Base-by-base conservation (phyloP, 2,797 vertebrate species). In the Xiphorhynchus erythropygius region DNA sequence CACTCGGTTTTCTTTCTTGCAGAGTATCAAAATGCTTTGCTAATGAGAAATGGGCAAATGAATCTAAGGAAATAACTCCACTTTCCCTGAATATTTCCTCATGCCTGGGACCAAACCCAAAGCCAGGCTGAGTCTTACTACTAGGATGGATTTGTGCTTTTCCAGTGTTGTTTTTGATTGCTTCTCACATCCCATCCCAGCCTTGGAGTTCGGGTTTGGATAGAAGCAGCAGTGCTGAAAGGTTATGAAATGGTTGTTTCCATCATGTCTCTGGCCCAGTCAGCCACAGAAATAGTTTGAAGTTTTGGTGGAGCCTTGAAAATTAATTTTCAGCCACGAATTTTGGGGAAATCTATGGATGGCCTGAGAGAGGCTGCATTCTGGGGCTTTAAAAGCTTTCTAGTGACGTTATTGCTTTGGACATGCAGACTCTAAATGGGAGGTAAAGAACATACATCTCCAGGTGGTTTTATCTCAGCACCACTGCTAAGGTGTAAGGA, bases 41-140 rank as follows among this genome's bases (percentile, higher is more conserved):
- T 95, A 92, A 95, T 95, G 79, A 94, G 83, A 92, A 93, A 75
- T 87, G 92, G 94, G 87, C 95, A 96, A 92, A 90, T 73, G 73
- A 93, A 85, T 74, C 63, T 83, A 60, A 97, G 87, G 91, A 94
- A 97, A 94, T 93, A 91, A 52, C 57, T 92, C 67, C 22, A 53
- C 68, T 95, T 74, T 84, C 90, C 68, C 64, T 82, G 82, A 93
- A 78, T 92, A 84, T 94, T 94, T 94, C 93, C 89, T 95, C 70
- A 49, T 94, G 95, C 77, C 77, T 97, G 88, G 75, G 84, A 83
- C 69, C 60, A 91, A 91, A 89, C 76, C 88, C 85, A 95, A 93
- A 96, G 84, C 69, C 74, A 88, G 76, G 37, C 50, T 69, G 77
- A 87, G 62, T 65, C 79, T 87, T 80, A 69, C 73, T 91, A 69